Conservation (phyloP, 2,888 invertebrate species). For the Auanema sp. region DNA sequence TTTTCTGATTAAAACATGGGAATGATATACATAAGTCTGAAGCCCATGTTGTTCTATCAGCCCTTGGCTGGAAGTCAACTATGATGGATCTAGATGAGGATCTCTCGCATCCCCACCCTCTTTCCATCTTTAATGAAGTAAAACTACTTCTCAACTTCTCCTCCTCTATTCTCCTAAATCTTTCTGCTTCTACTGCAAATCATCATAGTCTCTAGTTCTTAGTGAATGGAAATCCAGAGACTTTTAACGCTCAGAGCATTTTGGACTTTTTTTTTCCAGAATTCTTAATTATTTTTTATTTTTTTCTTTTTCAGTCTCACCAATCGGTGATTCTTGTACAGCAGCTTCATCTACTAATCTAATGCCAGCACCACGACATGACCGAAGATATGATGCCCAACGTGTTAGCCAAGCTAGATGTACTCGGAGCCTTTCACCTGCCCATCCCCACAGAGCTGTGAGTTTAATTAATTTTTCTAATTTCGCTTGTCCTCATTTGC, state of each 20-base stretch:
- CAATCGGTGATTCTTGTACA: constrained; percentile 35
- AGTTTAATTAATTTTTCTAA: constrained; percentile 10
- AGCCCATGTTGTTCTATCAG: too few relatives aligned
- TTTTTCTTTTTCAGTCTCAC: constrained; percentile 32
- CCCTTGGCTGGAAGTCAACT: too few relatives aligned
- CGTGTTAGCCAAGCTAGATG: constrained; percentile 10
- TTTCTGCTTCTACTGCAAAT: too few relatives aligned
- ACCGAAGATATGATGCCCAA: constrained; percentile 11
- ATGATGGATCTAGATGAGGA: too few relatives aligned
- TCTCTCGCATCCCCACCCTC: too few relatives aligned
- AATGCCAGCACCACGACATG: constrained; percentile 11
- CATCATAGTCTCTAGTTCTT: too few relatives aligned
- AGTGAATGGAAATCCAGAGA: too few relatives aligned
- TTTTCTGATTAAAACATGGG: not conserved
- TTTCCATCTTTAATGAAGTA: too few relatives aligned
- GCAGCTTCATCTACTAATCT: constrained; percentile 26
- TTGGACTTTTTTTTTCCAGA: not conserved
- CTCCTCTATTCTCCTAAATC: too few relatives aligned
- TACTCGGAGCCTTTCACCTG: constrained; percentile 35
- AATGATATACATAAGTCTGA: not conserved
- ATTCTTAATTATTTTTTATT: not conserved
- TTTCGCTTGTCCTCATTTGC: not conserved
- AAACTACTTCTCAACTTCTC: too few relatives aligned
- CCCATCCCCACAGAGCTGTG: constrained; percentile 38
- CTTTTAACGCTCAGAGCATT: too few relatives aligned